Conservation (phyloP, 2,888 invertebrate genomes). For the Agrochola litura region DNA sequence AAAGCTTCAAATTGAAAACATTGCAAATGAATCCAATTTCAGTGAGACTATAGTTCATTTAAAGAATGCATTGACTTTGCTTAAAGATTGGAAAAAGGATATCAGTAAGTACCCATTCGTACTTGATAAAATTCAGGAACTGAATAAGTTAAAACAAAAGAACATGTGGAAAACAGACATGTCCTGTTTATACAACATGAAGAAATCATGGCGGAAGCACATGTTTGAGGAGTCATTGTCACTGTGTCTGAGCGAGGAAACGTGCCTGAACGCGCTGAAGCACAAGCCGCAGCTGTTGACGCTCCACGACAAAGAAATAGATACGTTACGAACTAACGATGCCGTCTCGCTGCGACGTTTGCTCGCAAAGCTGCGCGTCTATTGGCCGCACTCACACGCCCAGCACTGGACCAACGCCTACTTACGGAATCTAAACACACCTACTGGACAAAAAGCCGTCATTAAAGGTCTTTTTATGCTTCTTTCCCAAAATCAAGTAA, state of each 20-base stretch:
- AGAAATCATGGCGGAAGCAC: constrained; percentile 78
- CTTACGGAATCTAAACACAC: constrained; percentile 67
- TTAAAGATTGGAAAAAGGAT: constrained; percentile 78
- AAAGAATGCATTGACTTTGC: constrained; percentile 66
- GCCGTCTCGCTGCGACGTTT: constrained; percentile 66
- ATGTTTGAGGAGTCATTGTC: constrained; percentile 80
- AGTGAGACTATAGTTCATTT: constrained; percentile 60
- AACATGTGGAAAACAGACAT: constrained; percentile 69
- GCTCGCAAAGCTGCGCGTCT: constrained; percentile 71
- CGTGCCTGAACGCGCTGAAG: constrained; percentile 72
- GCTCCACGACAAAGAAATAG: constrained; percentile 66
- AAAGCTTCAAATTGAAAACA: constrained; percentile 29
- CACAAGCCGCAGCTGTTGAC: not conserved
- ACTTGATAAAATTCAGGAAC: constrained; percentile 71
- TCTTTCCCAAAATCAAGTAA: constrained; percentile 70
- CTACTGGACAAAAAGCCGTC: constrained; percentile 71
- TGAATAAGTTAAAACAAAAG: constrained; percentile 70
- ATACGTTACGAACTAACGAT: constrained; percentile 71
- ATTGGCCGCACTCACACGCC: constrained; percentile 65
- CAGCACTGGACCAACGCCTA: constrained; percentile 71
- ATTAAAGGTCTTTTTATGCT: constrained; percentile 74
- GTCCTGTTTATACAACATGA: constrained; percentile 72
- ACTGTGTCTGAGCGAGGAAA: constrained; percentile 70
- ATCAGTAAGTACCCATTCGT: constrained; percentile 69
- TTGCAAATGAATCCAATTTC: constrained; percentile 69